phyloP scores from a whole-genome alignment of 2,888 invertebrate species.

The Drosophila nr. fundita region DNA sequence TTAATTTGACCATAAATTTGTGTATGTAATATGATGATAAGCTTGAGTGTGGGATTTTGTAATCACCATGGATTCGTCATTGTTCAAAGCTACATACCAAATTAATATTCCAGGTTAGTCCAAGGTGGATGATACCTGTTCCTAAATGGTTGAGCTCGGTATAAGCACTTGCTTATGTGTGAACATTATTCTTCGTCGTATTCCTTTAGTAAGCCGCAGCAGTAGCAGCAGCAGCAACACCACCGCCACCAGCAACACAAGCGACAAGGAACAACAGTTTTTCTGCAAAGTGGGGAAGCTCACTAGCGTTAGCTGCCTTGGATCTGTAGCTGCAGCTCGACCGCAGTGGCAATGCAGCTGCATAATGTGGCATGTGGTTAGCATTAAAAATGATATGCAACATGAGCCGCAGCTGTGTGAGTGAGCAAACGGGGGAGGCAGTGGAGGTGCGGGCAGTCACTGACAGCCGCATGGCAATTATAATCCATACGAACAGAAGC shows the following conservation, averaged over 20 bases:
- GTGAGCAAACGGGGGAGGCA: conserved; percentile 3
- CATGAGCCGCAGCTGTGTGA: conserved; percentile 63
- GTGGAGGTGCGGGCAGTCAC: conserved; percentile 66
- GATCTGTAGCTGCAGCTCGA: conserved; percentile 48
- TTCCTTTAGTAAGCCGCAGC: conserved; percentile 69
- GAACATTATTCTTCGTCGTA: conserved; percentile 76
- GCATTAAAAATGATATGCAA: conserved; percentile 82
- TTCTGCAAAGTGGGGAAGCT: conserved; percentile 19
- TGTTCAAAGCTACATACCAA: not conserved
- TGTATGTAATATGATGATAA: not conserved
- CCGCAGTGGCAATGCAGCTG: conserved; percentile 76
- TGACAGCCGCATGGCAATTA: conserved; percentile 80
- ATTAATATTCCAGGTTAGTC: conserved; percentile 31
- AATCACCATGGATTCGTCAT: not conserved
- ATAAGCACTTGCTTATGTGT: conserved; percentile 75
- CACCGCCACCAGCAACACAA: not conserved
- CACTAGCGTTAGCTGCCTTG: not conserved
- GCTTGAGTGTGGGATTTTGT: not conserved
- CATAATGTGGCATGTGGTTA: conserved; percentile 81
- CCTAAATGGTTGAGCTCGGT: conserved; percentile 35
- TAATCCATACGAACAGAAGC: conserved; percentile 73
- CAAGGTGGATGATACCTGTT: conserved; percentile 1
- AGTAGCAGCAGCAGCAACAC: conserved; percentile 26
- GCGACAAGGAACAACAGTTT: conserved; percentile 19
- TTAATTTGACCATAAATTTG: not conserved